These are phyloP conservation scores for Sarcophaga rosellei DNA, from an alignment of 2,888 invertebrate genomes.

Conservation along the genomic window DNA sequence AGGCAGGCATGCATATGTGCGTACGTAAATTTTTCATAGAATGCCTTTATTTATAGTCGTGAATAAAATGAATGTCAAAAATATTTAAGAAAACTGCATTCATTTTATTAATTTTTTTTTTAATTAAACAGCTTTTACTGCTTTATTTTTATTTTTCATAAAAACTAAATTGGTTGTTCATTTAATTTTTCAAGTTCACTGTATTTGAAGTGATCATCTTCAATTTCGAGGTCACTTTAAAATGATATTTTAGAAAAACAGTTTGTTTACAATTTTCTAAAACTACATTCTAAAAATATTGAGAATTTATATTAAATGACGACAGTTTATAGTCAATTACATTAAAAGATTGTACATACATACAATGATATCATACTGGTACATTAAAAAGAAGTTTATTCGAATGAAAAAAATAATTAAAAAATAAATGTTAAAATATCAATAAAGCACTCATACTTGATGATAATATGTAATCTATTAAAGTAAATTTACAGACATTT, in stretches of 20 bases:
- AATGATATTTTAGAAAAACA: neutral
- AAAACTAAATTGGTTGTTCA: neutral
- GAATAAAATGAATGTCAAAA: constrained; percentile 20
- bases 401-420: too few relatives aligned
- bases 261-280: neutral
- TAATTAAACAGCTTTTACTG: constrained; percentile 10
- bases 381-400: too few relatives aligned
- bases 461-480: too few relatives aligned
- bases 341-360: neutral
- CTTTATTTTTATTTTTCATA: neutral
- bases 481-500: too few relatives aligned
- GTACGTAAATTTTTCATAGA: constrained; percentile 26
- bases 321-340: neutral
- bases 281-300: neutral
- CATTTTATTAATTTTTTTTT: neutral
- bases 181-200: constrained; percentile 59
- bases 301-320: neutral
- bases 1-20: neutral
- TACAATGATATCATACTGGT: neutral
- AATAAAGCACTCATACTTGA: too few relatives aligned
- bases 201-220: constrained; percentile 49
- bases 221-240: constrained; percentile 50
- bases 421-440: too few relatives aligned
- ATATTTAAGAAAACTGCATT: neutral
- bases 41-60: constrained; percentile 35